Conservation (phyloP, 2,888 invertebrate genomes). For the Epistrophe eligans region DNA sequence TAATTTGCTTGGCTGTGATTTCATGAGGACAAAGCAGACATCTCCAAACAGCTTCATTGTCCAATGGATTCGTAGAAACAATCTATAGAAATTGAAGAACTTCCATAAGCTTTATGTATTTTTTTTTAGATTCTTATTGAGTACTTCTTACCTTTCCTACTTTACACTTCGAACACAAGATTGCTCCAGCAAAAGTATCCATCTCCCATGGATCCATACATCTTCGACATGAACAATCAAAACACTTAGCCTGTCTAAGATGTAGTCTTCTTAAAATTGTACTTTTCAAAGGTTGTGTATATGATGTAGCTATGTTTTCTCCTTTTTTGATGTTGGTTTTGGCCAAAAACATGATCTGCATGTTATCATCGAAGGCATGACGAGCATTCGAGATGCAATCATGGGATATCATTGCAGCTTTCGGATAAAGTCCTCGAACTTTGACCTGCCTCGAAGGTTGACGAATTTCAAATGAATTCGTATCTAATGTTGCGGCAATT, state of each 20-base stretch:
- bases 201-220: conserved; percentile 90
- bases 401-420: conserved; percentile 89
- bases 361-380: conserved; percentile 87
- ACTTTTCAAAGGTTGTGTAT: conserved; percentile 89
- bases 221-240: conserved; percentile 88
- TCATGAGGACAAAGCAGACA: conserved; percentile 87
- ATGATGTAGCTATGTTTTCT: conserved; percentile 88
- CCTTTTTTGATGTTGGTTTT: conserved; percentile 87
- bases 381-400: conserved; percentile 90
- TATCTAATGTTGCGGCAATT: conserved; percentile 89
- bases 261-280: conserved; percentile 88
- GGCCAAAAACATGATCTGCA: conserved; percentile 87
- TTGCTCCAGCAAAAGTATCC: conserved; percentile 87
- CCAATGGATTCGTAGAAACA: conserved; percentile 86
- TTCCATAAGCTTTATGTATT: conserved; percentile 46
- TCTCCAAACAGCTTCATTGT: conserved; percentile 86
- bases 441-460: conserved; percentile 83
- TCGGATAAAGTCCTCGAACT: conserved; percentile 87
- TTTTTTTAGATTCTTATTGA: no score
- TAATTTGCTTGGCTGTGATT: conserved; percentile 86
- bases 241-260: conserved; percentile 87
- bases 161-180: conserved; percentile 87
- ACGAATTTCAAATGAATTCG: conserved; percentile 89
- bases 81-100: conserved; percentile 83
- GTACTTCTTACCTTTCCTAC: conserved; percentile 82